These are phyloP conservation scores for Tanaodytes sp. DNA, from an alignment of 2,888 invertebrate genomes.

Conservation along the genomic window DNA sequence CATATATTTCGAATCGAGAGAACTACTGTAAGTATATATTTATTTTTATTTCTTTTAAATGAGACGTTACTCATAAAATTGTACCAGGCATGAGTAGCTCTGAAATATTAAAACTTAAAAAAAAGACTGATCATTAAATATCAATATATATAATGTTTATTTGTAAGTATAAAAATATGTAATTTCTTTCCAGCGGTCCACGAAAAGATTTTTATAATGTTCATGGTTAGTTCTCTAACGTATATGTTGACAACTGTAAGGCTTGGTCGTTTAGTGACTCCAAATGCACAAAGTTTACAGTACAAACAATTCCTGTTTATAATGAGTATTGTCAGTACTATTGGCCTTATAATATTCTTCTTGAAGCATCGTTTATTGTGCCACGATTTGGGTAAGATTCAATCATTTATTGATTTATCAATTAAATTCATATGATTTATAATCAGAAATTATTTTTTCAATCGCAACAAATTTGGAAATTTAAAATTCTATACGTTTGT, in stretches of 20 bases:
- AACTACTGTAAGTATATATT: conserved; percentile 88
- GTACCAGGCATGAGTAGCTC: not conserved
- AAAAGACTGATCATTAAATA: not conserved
- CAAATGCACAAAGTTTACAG: conserved; percentile 71
- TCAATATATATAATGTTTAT: too few species aligned
- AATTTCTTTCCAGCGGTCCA: conserved; percentile 85
- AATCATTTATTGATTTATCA: not conserved
- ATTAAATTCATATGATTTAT: too few species aligned
- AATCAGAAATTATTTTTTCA: not conserved
- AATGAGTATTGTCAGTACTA: conserved; percentile 84
- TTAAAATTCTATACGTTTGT: too few species aligned
- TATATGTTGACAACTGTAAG: conserved; percentile 87
- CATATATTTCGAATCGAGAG: conserved; percentile 94
- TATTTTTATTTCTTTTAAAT: conserved; percentile 15
- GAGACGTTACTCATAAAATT: too few species aligned
- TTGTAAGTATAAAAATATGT: not conserved
- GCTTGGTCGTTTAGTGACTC: conserved; percentile 74
- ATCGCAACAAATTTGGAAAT: too few species aligned
- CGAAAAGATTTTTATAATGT: conserved; percentile 92
- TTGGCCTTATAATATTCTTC: conserved; percentile 90
- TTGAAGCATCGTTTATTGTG: conserved; percentile 90
- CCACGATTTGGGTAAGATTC: conserved; percentile 86
- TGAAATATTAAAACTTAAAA: not conserved
- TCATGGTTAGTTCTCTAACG: conserved; percentile 87
- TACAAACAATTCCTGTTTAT: conserved; percentile 84